Percentiles rank a stretch among this genome's conserved stretches.
Evolutionary conservation across 2,888 invertebrate species (phyloP).

Genomic region (Pseudanteris insignis): DNA sequence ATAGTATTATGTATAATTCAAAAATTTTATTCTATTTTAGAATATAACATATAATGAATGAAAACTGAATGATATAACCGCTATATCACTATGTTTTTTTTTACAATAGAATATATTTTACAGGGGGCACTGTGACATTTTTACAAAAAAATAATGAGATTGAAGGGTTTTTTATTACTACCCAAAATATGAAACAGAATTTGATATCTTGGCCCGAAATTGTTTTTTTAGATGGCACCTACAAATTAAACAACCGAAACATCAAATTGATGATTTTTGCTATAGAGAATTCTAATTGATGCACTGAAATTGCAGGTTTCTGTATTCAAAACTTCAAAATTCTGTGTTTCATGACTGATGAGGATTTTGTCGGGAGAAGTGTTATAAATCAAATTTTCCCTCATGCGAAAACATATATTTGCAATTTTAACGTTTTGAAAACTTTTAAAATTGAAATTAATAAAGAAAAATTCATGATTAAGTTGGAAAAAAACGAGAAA

Average conservation of each 20-base stretch:
- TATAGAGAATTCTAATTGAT: neutral
- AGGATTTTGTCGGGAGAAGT: neutral
- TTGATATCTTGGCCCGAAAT: neutral
- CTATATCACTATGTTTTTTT: no score
- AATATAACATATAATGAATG: no score
- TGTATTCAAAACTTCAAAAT: neutral
- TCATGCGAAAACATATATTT: neutral
- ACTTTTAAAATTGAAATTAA: neutral
- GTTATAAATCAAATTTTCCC: neutral
- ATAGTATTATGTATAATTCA: no score
- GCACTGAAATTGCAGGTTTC: constrained; percentile 2
- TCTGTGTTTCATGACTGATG: constrained; percentile 4
- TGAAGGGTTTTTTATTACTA: no score
- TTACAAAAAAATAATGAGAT: no score
- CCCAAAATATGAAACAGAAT: neutral
- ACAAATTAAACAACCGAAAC: neutral
- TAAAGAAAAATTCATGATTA: neutral
- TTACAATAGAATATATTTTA: no score
- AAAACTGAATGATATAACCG: no score
- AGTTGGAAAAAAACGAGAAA: neutral
- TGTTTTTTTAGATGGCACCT: neutral
- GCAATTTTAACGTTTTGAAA: neutral
- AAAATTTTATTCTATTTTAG: no score
- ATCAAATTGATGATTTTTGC: constrained; percentile 4
- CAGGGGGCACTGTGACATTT: no score